Evolutionary conservation across 2,797 vertebrate genomes (phyloP).

Genomic region (Alectoris magna): DNA sequence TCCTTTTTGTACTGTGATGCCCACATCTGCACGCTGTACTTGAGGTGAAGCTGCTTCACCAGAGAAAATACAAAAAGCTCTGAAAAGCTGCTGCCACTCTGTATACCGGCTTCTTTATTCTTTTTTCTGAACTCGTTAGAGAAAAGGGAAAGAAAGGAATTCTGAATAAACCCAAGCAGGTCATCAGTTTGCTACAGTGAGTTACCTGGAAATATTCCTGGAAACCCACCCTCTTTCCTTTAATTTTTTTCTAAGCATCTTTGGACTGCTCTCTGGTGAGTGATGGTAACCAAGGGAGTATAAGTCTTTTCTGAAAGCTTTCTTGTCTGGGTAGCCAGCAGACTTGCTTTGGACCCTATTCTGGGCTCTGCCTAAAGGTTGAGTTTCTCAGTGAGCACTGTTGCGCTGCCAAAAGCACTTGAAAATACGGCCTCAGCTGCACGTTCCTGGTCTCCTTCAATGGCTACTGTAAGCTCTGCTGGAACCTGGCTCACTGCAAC

Average conservation of each 20-base stretch:
- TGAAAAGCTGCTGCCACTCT: background rate
- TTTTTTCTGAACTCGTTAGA: background rate
- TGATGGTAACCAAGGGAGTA: background rate
- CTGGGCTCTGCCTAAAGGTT: background rate
- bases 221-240: background rate
- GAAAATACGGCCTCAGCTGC: background rate
- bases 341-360: background rate
- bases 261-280: background rate
- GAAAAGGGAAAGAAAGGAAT: background rate
- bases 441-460: background rate
- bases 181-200: rapidly evolving
- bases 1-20: no score
- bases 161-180: background rate
- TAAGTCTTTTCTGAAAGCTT: background rate
- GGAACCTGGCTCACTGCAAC: background rate
- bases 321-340: background rate
- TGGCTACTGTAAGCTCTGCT: background rate
- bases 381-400: background rate
- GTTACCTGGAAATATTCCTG: background rate
- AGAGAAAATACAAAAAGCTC: background rate
- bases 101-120: background rate
- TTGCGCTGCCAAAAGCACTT: background rate
- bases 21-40: no score
- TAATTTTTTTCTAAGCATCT: background rate
- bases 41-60: background rate